These are phyloP conservation scores for Lasiommata megera DNA, from an alignment of 2,888 invertebrate species.

Conservation along the genomic window DNA sequence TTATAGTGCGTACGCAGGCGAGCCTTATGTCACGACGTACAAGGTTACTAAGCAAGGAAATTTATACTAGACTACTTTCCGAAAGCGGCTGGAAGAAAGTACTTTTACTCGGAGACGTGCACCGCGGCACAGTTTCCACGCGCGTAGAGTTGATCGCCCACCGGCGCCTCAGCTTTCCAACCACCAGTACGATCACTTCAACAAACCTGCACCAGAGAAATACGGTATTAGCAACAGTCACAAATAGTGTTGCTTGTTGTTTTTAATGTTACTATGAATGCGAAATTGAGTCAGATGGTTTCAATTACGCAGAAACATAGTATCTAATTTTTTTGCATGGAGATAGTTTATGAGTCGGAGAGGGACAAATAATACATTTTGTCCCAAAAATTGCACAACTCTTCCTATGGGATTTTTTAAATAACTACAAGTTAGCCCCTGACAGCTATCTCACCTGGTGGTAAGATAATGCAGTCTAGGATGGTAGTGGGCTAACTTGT, in stretches of 20 bases:
- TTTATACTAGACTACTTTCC: constrained; percentile 72
- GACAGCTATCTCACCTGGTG: no score
- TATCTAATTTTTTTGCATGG: no score
- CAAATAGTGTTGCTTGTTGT: not conserved
- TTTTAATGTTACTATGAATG: no score
- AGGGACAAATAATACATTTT: no score
- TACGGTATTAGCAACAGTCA: constrained; percentile 5
- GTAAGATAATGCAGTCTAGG: no score
- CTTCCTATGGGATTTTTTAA: no score
- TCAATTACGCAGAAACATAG: no score
- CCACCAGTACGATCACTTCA: constrained; percentile 46
- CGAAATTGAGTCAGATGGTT: no score
- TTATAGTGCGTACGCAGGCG: constrained; percentile 58
- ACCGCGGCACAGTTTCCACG: constrained; percentile 78
- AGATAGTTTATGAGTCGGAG: no score
- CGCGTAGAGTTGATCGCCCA: constrained; percentile 37
- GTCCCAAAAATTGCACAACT: no score
- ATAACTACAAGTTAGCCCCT: no score
- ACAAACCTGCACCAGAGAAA: constrained; percentile 37
- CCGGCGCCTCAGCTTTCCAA: constrained; percentile 55
- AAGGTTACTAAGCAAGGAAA: constrained; percentile 72
- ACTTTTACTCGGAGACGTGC: constrained; percentile 76
- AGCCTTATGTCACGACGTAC: constrained; percentile 72
- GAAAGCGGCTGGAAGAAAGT: constrained; percentile 79
- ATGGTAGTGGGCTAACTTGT: no score